Base-by-base conservation (phyloP, 2,113 vertebrate species). In the Chloroceryle aenea region DNA sequence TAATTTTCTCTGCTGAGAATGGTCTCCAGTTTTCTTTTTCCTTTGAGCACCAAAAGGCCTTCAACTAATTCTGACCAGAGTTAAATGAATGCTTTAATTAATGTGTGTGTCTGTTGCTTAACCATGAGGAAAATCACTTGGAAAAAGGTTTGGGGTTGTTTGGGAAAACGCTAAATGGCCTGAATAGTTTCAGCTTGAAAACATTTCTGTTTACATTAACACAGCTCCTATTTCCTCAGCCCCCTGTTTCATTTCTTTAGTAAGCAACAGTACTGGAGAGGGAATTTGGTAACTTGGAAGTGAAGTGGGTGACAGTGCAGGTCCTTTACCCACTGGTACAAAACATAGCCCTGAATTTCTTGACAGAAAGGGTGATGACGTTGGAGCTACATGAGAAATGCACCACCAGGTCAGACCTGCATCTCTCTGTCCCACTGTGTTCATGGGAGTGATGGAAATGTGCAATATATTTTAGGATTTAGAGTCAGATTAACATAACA, bases 61-160 rank as follows among this genome's bases (percentile, higher is more conserved):
- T 90, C 58, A 79, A 53, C 69, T 48, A 66, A 45, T 73, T 80
- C 82, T 86, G 95, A 81, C 55, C 47, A 0, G 55, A 67, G 63
- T 84, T 66, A 80, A 93, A 90, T 81, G 68, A 92, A 47, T 27
- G 73, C 73, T 89, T 84, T 95, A 96, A 95, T 96, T 93, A 94
- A 59, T 14, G 36, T 88, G 87, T 89, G 79, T 84, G 59, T 90
- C 75, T 88, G 62, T 29, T 96, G 94, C 59, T 86, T 93, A 93
- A 69, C 86, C 90, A 97, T 40, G 93, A 90, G 91, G 96, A 94
- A 97, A 96, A 95, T 92, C 52, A 64, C 61, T 84, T 89, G 67
- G 88, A 52, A 80, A 85, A 84, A 88, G n/a, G 26, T 75, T 94
- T 88, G 81, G 29, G 20, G 22, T 85, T 89, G 32, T 95, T 93